Percentiles rank a stretch among this genome's conserved stretches.
Conservation (phyloP, 2,113 vertebrate species). For the rabbit (Oryctolagus cuniculus) region mOryCun1.1 NC_091438.1:140853501-140854000, state of each 20-base stretch:
- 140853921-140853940: no score
- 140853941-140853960: no score
- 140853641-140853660: accelerated
- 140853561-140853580: neutral
- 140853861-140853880: neutral
- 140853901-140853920: no score
- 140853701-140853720: neutral
- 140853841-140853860: neutral
- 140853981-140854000: no score
- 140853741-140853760: neutral
- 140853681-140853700: neutral
- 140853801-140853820: neutral
- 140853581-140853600: neutral
- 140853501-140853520: neutral
- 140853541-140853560: neutral
- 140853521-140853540: no score
- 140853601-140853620: no score
- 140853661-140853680: neutral
- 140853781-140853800: neutral
- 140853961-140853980: no score
- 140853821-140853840: neutral
- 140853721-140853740: neutral
- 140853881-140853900: neutral
- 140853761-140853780: neutral
- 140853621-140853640: neutral